These are phyloP conservation scores for Ptiloglossa arizonensis DNA, from an alignment of 1,140 invertebrate species.

Conservation along the genomic window DNA sequence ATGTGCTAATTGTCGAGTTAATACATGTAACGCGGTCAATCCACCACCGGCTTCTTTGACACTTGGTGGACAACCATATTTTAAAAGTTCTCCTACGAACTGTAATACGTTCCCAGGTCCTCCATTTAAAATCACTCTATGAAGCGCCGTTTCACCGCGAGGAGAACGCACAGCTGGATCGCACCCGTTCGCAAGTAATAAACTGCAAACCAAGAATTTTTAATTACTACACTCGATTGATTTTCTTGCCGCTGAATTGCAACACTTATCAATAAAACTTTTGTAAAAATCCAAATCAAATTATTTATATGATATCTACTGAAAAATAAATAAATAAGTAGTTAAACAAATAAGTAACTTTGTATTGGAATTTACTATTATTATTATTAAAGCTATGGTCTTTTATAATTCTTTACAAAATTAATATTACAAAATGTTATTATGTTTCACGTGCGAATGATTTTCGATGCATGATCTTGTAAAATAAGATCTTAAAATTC, in stretches of 20 bases:
- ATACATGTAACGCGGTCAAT: conserved; percentile 76
- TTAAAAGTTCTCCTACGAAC: conserved; percentile 75
- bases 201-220: conserved; percentile 55
- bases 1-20: conserved; percentile 74
- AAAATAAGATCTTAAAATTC: not conserved
- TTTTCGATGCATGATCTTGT: not conserved
- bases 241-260: not conserved
- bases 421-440: not conserved
- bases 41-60: conserved; percentile 78
- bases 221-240: not conserved
- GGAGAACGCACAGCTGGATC: conserved; percentile 76
- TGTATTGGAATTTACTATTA: not conserved
- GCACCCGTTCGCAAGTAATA: conserved; percentile 75
- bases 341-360: not conserved
- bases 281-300: not conserved
- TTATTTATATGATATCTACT: not conserved
- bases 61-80: conserved; percentile 74
- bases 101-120: conserved; percentile 68
- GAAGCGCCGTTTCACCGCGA: conserved; percentile 78
- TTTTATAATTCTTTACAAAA: not conserved
- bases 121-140: conserved; percentile 75
- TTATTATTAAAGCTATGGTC: not conserved
- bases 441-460: not conserved
- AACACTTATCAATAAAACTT: not conserved
- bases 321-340: not conserved